phyloP scores from a whole-genome alignment of 2,888 invertebrate species.

The Scrobipalpa atriplicella region DNA sequence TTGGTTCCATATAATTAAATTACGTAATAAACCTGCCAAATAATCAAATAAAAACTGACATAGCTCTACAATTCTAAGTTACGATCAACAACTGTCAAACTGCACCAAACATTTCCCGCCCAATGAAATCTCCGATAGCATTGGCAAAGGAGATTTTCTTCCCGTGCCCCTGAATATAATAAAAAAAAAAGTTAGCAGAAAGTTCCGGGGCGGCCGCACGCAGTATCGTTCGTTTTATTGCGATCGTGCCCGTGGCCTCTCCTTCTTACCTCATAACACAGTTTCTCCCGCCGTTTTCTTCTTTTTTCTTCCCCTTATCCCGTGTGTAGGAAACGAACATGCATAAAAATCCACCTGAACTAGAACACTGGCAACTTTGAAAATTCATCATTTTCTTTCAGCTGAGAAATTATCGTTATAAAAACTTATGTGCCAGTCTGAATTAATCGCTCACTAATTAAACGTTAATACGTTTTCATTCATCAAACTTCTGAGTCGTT shows the following conservation, averaged over 20 bases:
- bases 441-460: slow-evolving; percentile 25
- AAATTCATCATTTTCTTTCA: neutral
- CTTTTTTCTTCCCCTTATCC: slow-evolving; percentile 46
- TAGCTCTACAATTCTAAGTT: neutral
- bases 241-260: slow-evolving; percentile 74
- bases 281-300: slow-evolving; percentile 61
- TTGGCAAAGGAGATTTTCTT: slow-evolving; percentile 50
- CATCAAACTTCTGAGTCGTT: slow-evolving; percentile 61
- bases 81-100: slow-evolving; percentile 5
- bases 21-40: neutral
- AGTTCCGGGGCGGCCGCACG: slow-evolving; percentile 70
- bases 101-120: neutral
- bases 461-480: slow-evolving; percentile 43
- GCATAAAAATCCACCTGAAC: slow-evolving; percentile 17
- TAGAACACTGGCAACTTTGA: slow-evolving; percentile 20
- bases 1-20: neutral
- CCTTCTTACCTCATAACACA: slow-evolving; percentile 81
- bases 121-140: slow-evolving; percentile 17
- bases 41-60: neutral
- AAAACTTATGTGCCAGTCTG: slow-evolving; percentile 13
- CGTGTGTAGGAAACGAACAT: slow-evolving; percentile 49
- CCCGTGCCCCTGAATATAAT: slow-evolving; percentile 47
- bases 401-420: neutral
- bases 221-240: slow-evolving; percentile 78
- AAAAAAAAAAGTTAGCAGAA: slow-evolving; percentile 59